These are phyloP conservation scores for Rhizomys pruinosus DNA, from an alignment of 2,113 vertebrate genomes.

Conservation along the genomic window DNA sequence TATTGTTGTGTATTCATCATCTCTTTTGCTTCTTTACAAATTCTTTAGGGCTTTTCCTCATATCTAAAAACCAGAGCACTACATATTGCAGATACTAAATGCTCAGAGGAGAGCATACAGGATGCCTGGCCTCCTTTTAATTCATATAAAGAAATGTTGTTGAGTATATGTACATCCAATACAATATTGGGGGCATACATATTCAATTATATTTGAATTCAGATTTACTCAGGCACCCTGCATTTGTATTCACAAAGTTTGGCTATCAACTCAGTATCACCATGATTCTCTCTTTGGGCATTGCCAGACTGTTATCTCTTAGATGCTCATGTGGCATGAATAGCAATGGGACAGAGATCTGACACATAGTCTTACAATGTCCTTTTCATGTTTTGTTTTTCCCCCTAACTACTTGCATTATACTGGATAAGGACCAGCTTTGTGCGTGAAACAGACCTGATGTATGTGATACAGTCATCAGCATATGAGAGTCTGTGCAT, in stretches of 20 bases:
- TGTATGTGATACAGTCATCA: not conserved
- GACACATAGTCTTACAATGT: not conserved
- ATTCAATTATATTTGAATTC: slow-evolving; percentile 8
- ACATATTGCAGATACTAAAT: not conserved
- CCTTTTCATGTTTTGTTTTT: not conserved
- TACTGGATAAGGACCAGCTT: not conserved
- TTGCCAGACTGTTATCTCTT: not conserved
- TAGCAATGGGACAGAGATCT: not conserved
- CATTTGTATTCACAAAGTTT: not conserved
- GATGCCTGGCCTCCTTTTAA: not conserved
- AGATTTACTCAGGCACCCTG: not conserved
- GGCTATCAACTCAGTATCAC: not conserved
- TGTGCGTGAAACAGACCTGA: not conserved
- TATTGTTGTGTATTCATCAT: not conserved
- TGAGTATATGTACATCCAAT: not conserved
- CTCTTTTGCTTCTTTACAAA: slow-evolving; percentile 4
- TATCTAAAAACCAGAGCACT: not conserved
- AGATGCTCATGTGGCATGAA: not conserved
- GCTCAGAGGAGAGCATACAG: not conserved
- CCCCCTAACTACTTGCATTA: not conserved
- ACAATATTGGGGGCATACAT: not conserved
- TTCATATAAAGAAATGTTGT: not conserved
- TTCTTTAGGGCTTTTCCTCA: not conserved
- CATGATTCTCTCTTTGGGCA: not conserved
- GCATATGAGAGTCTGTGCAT: not conserved